Evolutionary conservation across 2,797 vertebrate species (phyloP), one percentile per base, ranked within the genome.

Genomic region (Alosa sapidissima): DNA sequence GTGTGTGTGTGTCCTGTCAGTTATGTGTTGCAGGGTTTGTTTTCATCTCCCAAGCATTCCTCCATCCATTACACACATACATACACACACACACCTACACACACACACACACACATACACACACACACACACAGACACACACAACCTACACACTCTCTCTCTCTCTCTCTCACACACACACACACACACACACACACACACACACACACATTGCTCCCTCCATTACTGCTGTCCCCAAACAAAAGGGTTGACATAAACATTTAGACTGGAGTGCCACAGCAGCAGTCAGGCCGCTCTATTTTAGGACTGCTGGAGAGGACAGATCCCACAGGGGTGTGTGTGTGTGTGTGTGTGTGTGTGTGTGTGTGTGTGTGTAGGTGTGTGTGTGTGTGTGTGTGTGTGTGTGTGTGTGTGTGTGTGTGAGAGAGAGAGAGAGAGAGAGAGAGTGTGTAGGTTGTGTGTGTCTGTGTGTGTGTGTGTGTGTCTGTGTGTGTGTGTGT

Each of bases 171-270:
- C n/a, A n/a, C n/a, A n/a, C n/a, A n/a, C n/a, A n/a, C n/a, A n/a
- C n/a, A n/a, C n/a, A n/a, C n/a, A n/a, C n/a, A n/a, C n/a, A n/a
- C n/a, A n/a, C n/a, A n/a, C n/a, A n/a, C n/a, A n/a, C n/a, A n/a
- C n/a, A n/a, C n/a, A n/a, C n/a, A n/a, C n/a, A n/a, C n/a, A n/a
- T n/a, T n/a, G n/a, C 83, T 83, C 68, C 36, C 85, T 87, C 55
- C 36, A 2, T 83, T 81, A 33, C 1, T 78, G 14, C 75, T 81
- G 68, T 83, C 84, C 52, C 47, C 21, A 82, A 87, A 81, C 54
- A 84, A 75, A 75, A 47, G 65, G 81, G 41, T 85, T 55, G 68
- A 83, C 75, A 85, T 84, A 85, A 87, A 87, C 86, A 87, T 87
- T 87, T 85, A 83, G 81, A 85, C 86, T 83, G 81, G 81, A 83